phyloP scores from a whole-genome alignment of 1,140 invertebrate genomes.

The Calephelis nemesis region DNA sequence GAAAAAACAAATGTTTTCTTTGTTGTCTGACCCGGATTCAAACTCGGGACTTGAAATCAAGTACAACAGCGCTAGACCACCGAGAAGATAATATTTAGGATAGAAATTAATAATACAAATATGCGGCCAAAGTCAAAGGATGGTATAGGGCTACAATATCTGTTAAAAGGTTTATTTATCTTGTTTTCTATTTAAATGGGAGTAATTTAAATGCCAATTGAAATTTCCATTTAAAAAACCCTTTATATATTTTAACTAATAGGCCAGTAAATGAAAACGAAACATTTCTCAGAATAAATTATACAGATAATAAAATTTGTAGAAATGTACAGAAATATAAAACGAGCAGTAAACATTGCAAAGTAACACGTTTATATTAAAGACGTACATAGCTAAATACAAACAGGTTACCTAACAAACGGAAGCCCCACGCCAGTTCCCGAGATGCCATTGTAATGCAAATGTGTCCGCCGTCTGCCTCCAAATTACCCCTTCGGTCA shows the following conservation, averaged over 20 bases:
- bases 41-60: too few relatives aligned
- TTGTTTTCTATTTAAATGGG: background rate
- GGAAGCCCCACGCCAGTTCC: conserved; percentile 49
- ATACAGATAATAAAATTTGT: conserved; percentile 15
- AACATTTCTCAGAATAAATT: conserved; percentile 2
- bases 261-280: background rate
- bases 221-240: too few relatives aligned
- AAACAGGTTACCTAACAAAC: conserved; percentile 50
- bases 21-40: too few relatives aligned
- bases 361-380: conserved; percentile 12
- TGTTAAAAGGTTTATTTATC: too few relatives aligned
- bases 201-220: too few relatives aligned
- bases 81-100: too few relatives aligned
- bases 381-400: conserved; percentile 19
- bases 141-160: too few relatives aligned
- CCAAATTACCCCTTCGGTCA: conserved; percentile 74
- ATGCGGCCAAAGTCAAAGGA: too few relatives aligned
- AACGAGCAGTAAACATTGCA: conserved; percentile 8
- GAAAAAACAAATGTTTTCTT: too few relatives aligned
- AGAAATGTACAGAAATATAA: conserved; percentile 9
- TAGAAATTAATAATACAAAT: too few relatives aligned
- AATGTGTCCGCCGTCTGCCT: conserved; percentile 74
- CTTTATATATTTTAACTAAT: background rate
- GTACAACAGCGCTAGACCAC: too few relatives aligned
- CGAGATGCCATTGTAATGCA: conserved; percentile 73